phyloP scores from a whole-genome alignment of 2,888 invertebrate genomes.

The Caenorhabditis drosophilae region DNA sequence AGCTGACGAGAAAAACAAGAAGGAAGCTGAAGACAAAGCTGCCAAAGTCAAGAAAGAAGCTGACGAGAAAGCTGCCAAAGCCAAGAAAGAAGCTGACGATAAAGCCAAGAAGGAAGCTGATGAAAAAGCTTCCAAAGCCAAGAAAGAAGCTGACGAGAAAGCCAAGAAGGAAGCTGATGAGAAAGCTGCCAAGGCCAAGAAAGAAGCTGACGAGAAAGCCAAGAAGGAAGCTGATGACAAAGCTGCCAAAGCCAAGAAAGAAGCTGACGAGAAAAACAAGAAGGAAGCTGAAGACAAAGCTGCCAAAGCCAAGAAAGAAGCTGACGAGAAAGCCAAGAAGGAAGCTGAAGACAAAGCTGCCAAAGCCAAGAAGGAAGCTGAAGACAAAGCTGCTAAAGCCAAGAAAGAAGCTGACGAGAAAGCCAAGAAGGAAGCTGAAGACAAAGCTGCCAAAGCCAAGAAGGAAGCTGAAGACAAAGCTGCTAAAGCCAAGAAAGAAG shows the following conservation, averaged over 20 bases:
- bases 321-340: conserved; percentile 3
- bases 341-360: conserved; percentile 2
- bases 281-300: no score
- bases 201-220: neutral
- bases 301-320: conserved; percentile 7
- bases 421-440: neutral
- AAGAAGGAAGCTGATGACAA: neutral
- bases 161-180: no score
- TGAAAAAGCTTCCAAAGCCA: no score
- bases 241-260: neutral
- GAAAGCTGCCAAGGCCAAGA: neutral
- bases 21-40: conserved; percentile 4
- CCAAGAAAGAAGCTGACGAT: neutral
- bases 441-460: neutral
- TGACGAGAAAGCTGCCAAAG: no score
- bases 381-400: neutral
- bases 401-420: conserved; percentile 7
- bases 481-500: neutral
- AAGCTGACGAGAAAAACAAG: conserved; percentile 3
- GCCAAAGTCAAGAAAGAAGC: no score
- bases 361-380: conserved; percentile 5
- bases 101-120: conserved; percentile 1
- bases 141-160: conserved; percentile 1
- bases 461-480: neutral
- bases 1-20: conserved; percentile 4